Base-by-base conservation (phyloP, 2,888 invertebrate species). In the Orthosia cruda region DNA sequence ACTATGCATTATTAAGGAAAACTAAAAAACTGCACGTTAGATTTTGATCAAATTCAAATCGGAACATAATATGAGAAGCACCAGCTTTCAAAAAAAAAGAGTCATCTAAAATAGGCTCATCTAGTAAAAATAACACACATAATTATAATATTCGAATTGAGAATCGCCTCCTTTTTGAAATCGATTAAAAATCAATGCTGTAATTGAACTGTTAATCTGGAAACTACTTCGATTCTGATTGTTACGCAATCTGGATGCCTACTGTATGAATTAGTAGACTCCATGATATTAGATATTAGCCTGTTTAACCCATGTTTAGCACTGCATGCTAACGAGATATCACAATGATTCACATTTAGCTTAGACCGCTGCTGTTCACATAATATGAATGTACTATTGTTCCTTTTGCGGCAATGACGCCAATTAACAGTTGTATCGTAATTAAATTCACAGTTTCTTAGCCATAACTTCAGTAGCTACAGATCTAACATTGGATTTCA, bases 371-470 rank as follows among this genome's bases (percentile, higher is more conserved):
- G 59, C 79, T 81, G 59, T 78, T 72, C 67, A 40, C 16, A 59
- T 59, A 66, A 64, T 61, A 47, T 61, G 74, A 81, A 70, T 73
- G 71, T 66, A 57, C 55, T 69, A 70, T 83, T 81, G 70, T 84
- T 81, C 62, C 63, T 84, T 49, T 54, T 64, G 66, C 26, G 70
- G 75, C 64, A 87, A 80, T 77, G 75, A 75, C 66, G 76, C 57
- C 66, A 75, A 83, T 83, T 83, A 85, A 55, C 85, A 67, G 47
- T 26, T 65, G 57, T 66, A 49, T 68, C n/a, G 32, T 83, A 85
- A 83, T 83, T 77, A 54, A 72, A 71, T 75, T 71, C 40, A 47
- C 75, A 75, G 54, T 67, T 75, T 64, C 50, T 62, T 18, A 64
- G 54, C 15, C 13, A 64, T 59, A 52, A 68, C 61, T 57, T 61